Conservation (phyloP, 2,888 invertebrate species). For the Caenorhabditis angaria region DNA sequence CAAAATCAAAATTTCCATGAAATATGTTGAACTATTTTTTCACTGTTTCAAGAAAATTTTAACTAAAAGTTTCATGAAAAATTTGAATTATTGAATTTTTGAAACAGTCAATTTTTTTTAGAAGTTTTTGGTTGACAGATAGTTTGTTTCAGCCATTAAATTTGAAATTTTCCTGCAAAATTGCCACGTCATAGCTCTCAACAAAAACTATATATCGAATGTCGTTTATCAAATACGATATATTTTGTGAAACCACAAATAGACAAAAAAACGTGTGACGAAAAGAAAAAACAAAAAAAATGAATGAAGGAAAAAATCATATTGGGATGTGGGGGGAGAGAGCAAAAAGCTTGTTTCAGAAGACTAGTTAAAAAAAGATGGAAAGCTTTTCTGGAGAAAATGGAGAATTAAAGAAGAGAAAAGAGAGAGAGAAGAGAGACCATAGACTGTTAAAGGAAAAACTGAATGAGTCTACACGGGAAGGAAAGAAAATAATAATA, state of each 20-base stretch:
- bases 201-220: slow-evolving; percentile 15
- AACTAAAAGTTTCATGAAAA: no score
- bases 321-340: neutral
- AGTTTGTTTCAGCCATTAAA: no score
- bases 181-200: no score
- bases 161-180: neutral
- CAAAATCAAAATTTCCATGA: no score
- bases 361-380: neutral
- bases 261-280: slow-evolving; percentile 9
- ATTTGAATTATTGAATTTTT: no score
- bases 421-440: neutral
- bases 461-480: neutral
- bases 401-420: neutral
- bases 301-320: no score
- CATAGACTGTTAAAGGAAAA: slow-evolving; percentile 8
- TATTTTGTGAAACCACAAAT: slow-evolving; percentile 12
- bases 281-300: slow-evolving; percentile 5
- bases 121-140: no score
- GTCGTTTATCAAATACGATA: slow-evolving; percentile 33
- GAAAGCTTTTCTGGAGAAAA: slow-evolving; percentile 4
- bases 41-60: no score
- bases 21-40: no score
- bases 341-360: neutral
- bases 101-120: no score
- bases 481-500: slow-evolving; percentile 1